Percentiles rank a stretch among this genome's conserved stretches.
Conservation (phyloP, 2,888 invertebrate species). For the Ectemnius lituratus region DNA sequence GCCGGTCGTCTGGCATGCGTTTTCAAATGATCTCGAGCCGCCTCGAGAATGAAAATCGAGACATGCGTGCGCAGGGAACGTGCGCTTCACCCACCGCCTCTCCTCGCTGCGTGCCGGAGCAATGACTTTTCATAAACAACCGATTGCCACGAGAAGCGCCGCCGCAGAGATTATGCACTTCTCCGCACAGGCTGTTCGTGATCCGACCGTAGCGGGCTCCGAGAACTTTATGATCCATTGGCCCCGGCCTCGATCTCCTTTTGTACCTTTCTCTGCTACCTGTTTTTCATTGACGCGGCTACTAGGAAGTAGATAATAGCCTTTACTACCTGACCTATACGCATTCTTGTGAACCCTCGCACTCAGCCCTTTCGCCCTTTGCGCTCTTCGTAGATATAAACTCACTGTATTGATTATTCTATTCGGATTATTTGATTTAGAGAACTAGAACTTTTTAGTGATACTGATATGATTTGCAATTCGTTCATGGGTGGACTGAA, state of each 20-base stretch:
- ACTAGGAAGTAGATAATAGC: too few relatives aligned
- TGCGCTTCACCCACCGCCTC: slow-evolving; percentile 13
- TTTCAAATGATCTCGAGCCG: slow-evolving; percentile 56
- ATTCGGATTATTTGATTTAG: too few relatives aligned
- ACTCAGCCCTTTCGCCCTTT: too few relatives aligned
- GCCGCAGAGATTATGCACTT: not conserved
- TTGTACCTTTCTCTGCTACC: not conserved
- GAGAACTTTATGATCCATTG: too few relatives aligned
- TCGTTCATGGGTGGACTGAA: too few relatives aligned
- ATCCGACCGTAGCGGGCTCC: not conserved
- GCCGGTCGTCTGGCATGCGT: slow-evolving; percentile 38
- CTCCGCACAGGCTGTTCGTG: not conserved
- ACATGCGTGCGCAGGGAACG: slow-evolving; percentile 54
- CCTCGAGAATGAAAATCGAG: slow-evolving; percentile 53
- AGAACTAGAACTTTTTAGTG: not conserved
- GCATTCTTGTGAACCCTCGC: not conserved
- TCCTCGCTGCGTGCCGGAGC: not conserved
- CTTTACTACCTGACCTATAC: not conserved
- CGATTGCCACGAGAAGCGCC: slow-evolving; percentile 8
- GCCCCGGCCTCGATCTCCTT: too few relatives aligned
- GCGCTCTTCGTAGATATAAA: too few relatives aligned
- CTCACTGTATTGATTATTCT: not conserved
- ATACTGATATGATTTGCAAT: not conserved
- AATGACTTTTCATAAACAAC: slow-evolving; percentile 29
- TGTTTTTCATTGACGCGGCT: too few relatives aligned